phyloP scores from a whole-genome alignment of 2,888 invertebrate genomes.

The Aphodius sticticus region DNA sequence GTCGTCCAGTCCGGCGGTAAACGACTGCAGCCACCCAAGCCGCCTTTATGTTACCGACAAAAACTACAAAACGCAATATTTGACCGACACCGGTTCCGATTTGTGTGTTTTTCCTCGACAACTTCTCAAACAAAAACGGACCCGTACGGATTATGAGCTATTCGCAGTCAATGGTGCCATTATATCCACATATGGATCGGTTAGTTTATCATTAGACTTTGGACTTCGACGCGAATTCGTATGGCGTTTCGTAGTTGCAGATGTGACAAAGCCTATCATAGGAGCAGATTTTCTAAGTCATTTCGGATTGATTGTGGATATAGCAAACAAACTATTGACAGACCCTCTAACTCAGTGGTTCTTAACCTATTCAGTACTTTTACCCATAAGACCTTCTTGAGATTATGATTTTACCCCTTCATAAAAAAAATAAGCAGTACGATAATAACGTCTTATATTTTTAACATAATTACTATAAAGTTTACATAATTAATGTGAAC shows the following conservation, averaged over 20 bases:
- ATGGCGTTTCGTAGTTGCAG: constrained; percentile 26
- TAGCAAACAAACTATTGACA: background rate
- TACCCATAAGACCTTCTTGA: no score
- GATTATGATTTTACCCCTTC: no score
- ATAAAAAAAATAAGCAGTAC: no score
- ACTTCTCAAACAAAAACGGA: constrained; percentile 7
- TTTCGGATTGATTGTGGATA: background rate
- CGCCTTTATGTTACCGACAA: constrained; percentile 34
- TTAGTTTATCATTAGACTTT: constrained; percentile 27
- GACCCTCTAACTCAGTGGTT: no score
- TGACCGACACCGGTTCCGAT: constrained; percentile 37
- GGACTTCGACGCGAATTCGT: constrained; percentile 22
- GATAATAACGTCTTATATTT: no score
- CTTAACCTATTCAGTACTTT: no score
- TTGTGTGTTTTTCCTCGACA: constrained; percentile 36
- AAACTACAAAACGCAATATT: constrained; percentile 26
- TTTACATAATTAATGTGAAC: no score
- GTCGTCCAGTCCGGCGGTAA: constrained; percentile 5
- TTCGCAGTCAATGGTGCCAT: constrained; percentile 28
- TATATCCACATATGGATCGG: constrained; percentile 33
- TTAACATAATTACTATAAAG: no score
- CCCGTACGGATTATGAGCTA: constrained; percentile 1
- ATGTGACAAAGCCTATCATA: constrained; percentile 18
- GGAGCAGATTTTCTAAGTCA: constrained; percentile 6
- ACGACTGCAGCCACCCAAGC: constrained; percentile 14